Evolutionary conservation across 1,140 invertebrate species (phyloP).

Genomic region (Berghia stephanieae): DNA sequence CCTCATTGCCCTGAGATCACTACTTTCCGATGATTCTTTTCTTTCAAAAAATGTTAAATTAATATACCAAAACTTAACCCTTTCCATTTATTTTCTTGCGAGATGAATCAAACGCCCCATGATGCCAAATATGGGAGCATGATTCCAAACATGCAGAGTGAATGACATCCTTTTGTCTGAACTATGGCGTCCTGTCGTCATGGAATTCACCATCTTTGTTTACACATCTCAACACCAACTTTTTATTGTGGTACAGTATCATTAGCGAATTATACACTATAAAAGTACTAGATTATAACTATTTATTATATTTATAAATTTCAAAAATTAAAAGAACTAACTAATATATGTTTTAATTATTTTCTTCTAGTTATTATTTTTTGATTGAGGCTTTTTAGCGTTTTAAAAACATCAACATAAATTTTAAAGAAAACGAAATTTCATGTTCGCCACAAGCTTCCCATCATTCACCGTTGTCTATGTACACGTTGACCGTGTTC

Average conservation of each 20-base stretch:
- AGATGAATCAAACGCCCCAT: neutral
- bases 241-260: neutral
- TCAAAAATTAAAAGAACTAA: neutral
- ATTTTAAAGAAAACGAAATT: no score
- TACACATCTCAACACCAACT: neutral
- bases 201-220: constrained; percentile 36
- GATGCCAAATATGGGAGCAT: neutral
- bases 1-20: neutral
- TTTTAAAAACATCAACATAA: no score
- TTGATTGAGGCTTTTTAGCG: no score
- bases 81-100: neutral
- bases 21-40: neutral
- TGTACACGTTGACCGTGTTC: no score
- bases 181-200: constrained; percentile 35
- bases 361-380: no score
- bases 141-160: neutral
- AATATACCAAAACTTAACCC: no score
- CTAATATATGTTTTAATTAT: no score
- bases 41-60: no score
- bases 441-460: no score
- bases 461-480: no score
- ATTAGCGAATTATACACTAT: neutral
- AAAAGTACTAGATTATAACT: neutral
- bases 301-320: constrained; percentile 4
- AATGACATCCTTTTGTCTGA: neutral